phyloP scores from a whole-genome alignment of 2,797 vertebrate genomes.

The Lepus oiostolus region DNA sequence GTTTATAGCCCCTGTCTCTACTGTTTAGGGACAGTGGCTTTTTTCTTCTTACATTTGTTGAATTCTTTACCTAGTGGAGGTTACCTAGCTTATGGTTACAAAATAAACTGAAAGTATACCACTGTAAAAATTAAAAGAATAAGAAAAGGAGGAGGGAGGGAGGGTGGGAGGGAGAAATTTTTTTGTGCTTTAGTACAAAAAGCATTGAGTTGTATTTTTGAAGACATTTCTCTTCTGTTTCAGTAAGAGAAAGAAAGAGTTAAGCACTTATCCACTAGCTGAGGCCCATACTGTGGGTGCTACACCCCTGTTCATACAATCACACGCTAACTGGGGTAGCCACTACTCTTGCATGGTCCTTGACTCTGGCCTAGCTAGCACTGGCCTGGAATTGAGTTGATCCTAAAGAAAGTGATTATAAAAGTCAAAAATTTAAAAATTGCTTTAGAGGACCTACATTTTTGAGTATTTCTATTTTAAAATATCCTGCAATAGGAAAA shows the following conservation, averaged over 20 bases:
- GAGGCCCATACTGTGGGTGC: rapidly evolving
- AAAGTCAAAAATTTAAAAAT: background rate
- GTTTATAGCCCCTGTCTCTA: too few species aligned
- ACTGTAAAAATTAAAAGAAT: too few species aligned
- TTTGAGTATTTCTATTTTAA: background rate
- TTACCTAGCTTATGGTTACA: too few species aligned
- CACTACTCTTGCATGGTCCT: background rate
- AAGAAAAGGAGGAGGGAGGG: too few species aligned
- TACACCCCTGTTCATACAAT: background rate
- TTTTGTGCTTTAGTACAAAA: background rate
- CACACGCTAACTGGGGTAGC: rapidly evolving
- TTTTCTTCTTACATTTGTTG: too few species aligned
- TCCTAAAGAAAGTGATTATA: background rate
- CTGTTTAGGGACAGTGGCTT: too few species aligned
- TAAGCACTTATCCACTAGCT: background rate
- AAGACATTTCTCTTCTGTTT: constrained; percentile 30
- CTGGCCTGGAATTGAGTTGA: background rate
- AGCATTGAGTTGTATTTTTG: background rate
- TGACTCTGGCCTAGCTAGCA: background rate
- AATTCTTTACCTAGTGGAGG: too few species aligned
- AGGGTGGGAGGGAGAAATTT: background rate
- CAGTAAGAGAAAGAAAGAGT: background rate
- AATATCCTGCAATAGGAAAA: constrained; percentile 22
- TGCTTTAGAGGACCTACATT: constrained; percentile 6
- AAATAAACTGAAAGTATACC: too few species aligned